Evolutionary conservation across 2,797 vertebrate genomes (phyloP), one percentile per base, ranked within the genome.

Genomic region (Aerospiza tachiro): DNA sequence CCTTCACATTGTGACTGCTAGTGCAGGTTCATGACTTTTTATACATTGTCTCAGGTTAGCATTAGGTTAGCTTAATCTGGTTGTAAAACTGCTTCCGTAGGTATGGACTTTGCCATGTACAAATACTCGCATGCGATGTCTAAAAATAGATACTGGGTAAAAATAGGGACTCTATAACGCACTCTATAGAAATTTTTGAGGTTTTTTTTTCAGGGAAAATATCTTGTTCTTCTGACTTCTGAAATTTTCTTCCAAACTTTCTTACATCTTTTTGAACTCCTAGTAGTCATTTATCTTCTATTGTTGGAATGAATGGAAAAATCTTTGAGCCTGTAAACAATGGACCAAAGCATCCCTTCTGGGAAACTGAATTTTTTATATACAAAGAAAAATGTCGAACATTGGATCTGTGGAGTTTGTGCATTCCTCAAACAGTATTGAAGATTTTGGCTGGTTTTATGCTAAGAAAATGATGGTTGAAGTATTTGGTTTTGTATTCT

Each of bases 261-360:
- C 3, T 83, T 67, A 4, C 11, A 40, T 85, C 16, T 58, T 53
- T 87, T 89, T 52, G 15, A 82, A 77, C 17, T 82, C 58, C 18
- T 70, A 23, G 61, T 65, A 56, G 67, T 92, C 14, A 38, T 93
- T 95, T 95, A n/a, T 82, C 62, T 89, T 93, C 85, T 47, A 2
- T 93, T 95, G 77, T 93, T 94, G 80, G 58, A 82, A 88, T 70
- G 77, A 91, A 93, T 86, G 77, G 83, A 65, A 94, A 83, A 45
- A 52, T 86, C 90, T 83, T 91, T 68, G 65, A 83, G 79, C 52
- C 72, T 86, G 35, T 65, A 83, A 89, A 95, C 77, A 86, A 91
- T 94, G 71, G 91, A 89, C 82, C 73, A 93, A 89, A 91, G 71
- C 36, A 88, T 94, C 78, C 50, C 74, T 89, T 95, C 80, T 72